phyloP scores from a whole-genome alignment of 2,113 vertebrate genomes.

The Sarotherodon lohbergeri region DNA sequence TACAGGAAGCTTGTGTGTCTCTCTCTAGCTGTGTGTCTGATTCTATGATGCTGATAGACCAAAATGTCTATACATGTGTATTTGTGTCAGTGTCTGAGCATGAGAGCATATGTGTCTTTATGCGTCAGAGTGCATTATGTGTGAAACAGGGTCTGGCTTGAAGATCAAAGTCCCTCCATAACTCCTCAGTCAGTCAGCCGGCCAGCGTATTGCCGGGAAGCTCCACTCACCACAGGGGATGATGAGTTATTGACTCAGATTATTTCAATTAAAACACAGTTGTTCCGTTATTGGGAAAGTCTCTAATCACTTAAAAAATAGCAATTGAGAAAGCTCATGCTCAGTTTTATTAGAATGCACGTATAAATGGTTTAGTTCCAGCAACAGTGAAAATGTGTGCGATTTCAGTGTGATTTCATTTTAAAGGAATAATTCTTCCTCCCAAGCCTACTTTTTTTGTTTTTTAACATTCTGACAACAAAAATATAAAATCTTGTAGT shows the following conservation, averaged over 20 bases:
- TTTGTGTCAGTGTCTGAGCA: conserved; percentile 27
- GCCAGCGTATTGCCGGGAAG: conserved; percentile 47
- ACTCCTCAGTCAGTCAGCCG: conserved; percentile 29
- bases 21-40: background rate
- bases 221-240: conserved; percentile 25
- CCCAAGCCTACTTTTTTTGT: background rate
- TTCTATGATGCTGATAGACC: background rate
- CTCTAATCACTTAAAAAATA: background rate
- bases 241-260: conserved; percentile 41
- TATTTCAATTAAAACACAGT: conserved; percentile 49
- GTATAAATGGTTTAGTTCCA: background rate
- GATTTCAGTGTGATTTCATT: background rate
- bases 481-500: background rate
- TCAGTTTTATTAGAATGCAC: background rate
- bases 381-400: background rate
- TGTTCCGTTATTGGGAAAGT: conserved; percentile 18
- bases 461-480: background rate
- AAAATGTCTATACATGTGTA: background rate
- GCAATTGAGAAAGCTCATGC: background rate
- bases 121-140: conserved; percentile 39
- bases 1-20: conserved; percentile 1
- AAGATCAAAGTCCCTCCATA: conserved; percentile 62
- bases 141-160: conserved; percentile 43
- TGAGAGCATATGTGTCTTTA: conserved; percentile 34
- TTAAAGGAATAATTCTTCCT: background rate